Base-by-base conservation (phyloP, 2,797 vertebrate genomes). In the Hippocampus kuda region DNA sequence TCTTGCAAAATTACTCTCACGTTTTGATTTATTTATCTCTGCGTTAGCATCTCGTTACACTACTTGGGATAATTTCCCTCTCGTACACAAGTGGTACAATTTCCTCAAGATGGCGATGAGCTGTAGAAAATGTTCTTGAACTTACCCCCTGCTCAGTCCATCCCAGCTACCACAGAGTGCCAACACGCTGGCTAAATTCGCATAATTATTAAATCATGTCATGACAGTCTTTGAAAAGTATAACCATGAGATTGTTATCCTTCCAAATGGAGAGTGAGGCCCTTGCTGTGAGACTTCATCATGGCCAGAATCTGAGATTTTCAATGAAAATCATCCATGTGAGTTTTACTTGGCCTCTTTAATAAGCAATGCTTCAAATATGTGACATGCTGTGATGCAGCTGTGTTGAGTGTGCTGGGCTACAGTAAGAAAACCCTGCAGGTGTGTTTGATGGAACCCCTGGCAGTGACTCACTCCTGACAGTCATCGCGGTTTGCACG, bases 381-480 rank as follows among this genome's bases (percentile, higher is more conserved):
- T 72, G 70, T 83, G 51, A 51, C 72, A 68, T 75, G 77, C 73
- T 72, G 68, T 34, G 53, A 26, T 77, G 71, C 86, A 87, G 87
- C 88, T 87, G 86, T 72, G 65, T 69, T 70, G 81, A 84, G 84
- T 81, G 68, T 67, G 72, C 84, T 75, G 79, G 72, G 74, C 74
- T 77, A 75, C 65, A 82, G 79, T 70, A 82, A 86, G 83, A 82
- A 48, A 77, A 85, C 64, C 65, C 63, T 87, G 88, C 90, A 91
- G 90, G 90, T 92, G 89, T 88, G 86, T 87, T 85, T 79, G 81
- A 86, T 77, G 77, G 75, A 88, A 84, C 78, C 75, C 83, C 84
- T 89, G 89, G 88, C 88, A 90, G 80, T 91, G 90, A 91, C 86
- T 92, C 90, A 92, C 80, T 81, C 80, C 61, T 79, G 77, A 67